Percentiles rank a stretch among this genome's conserved stretches.
phyloP scores from a whole-genome alignment of 2,113 vertebrate species.

The Glareola pratincola region DNA sequence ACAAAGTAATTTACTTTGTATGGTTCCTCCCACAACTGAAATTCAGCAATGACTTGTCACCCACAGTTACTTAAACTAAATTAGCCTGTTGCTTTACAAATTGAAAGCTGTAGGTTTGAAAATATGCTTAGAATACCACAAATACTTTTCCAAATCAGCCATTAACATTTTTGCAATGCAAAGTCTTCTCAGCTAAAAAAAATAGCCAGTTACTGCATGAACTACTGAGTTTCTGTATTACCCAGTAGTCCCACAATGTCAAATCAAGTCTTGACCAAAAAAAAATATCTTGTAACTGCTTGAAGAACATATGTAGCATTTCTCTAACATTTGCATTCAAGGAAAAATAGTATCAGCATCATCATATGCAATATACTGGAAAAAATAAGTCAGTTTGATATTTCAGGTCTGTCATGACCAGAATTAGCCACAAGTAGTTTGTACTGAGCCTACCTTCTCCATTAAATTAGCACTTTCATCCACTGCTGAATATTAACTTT shows the following conservation, averaged over 20 bases:
- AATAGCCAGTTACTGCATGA: conserved; percentile 40
- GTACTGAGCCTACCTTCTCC: conserved; percentile 24
- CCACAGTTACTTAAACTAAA: background rate
- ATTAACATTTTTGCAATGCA: conserved; percentile 34
- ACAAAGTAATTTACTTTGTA: background rate
- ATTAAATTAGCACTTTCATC: conserved; percentile 45
- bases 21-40: background rate
- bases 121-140: background rate
- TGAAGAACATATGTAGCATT: background rate
- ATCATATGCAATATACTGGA: conserved; percentile 18
- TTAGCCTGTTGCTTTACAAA: background rate
- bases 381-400: conserved; percentile 55
- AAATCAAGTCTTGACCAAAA: conserved; percentile 11
- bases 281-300: background rate
- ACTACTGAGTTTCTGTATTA: conserved; percentile 56
- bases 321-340: conserved; percentile 44
- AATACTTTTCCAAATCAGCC: conserved; percentile 7
- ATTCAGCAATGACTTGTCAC: background rate
- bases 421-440: conserved; percentile 1
- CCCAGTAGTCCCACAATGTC: conserved; percentile 18
- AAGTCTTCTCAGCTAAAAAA: conserved; percentile 17
- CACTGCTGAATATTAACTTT: conserved; percentile 52
- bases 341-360: conserved; percentile 53
- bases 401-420: conserved; percentile 23
- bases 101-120: background rate